A percentile compares a stretch with the other conserved stretches of the same genome.
phyloP scores from a whole-genome alignment of 2,888 invertebrate genomes.

The Pachymerium ferrugineum region DNA sequence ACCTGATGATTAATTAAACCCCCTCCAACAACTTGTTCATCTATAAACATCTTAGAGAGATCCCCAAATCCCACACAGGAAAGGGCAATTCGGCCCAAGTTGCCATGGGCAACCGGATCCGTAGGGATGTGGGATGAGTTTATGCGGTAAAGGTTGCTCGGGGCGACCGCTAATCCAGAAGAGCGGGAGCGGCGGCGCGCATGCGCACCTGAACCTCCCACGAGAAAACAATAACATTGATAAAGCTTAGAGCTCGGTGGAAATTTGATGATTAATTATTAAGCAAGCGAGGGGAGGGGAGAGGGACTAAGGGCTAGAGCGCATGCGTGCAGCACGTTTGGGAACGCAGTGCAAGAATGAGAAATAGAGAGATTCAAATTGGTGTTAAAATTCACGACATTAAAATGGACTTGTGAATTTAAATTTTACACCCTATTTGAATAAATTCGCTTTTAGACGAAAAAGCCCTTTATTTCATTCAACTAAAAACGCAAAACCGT shows the following conservation, averaged over 20 bases:
- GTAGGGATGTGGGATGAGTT: conserved; percentile 16
- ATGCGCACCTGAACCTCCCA: conserved; percentile 29
- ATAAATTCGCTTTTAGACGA: too few relatives aligned
- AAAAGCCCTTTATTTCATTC: too few relatives aligned
- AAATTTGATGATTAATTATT: conserved; percentile 32
- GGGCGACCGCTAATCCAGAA: conserved; percentile 14
- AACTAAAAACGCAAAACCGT: too few relatives aligned
- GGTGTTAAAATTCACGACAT: background rate
- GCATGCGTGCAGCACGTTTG: conserved; percentile 11
- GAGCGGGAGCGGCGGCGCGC: conserved; percentile 16
- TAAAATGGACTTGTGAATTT: too few relatives aligned
- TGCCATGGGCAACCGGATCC: conserved; percentile 10
- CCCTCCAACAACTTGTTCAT: background rate
- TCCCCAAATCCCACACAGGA: background rate
- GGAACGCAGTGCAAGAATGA: background rate
- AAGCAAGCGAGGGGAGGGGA: conserved; percentile 13
- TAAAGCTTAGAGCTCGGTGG: conserved; percentile 28
- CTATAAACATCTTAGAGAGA: conserved; percentile 7
- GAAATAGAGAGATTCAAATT: background rate
- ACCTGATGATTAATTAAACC: conserved; percentile 17
- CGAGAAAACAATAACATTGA: conserved; percentile 25
- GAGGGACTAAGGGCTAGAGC: background rate
- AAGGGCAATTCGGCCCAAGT: background rate
- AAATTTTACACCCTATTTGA: too few relatives aligned
- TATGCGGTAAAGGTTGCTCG: conserved; percentile 27